Conservation (phyloP, 2,888 invertebrate species). For the Mimachlamys varia region DNA sequence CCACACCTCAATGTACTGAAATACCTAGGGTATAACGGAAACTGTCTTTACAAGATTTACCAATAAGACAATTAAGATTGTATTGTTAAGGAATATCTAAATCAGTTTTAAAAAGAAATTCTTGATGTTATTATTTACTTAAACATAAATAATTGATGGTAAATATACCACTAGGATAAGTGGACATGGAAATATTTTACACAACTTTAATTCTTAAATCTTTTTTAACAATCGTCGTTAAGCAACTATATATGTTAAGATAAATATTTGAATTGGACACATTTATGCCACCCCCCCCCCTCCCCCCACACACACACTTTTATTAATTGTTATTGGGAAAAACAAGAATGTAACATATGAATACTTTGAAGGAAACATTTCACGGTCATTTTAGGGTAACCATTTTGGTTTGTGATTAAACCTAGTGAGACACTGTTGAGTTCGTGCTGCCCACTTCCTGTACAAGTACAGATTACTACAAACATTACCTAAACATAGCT, state of each 20-base stretch:
- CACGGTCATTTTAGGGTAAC: not conserved
- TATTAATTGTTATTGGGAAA: too few species aligned
- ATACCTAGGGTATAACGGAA: not conserved
- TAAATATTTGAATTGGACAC: too few species aligned
- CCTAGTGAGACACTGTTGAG: not conserved
- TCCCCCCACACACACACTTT: too few species aligned
- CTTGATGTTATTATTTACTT: constrained; percentile 7
- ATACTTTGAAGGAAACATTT: not conserved
- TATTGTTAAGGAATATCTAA: not conserved
- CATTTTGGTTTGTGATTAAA: too few species aligned
- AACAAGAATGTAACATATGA: not conserved
- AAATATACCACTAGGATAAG: not conserved
- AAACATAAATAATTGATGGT: not conserved
- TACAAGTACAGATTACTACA: not conserved
- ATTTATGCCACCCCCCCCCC: too few species aligned
- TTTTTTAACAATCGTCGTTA: not conserved
- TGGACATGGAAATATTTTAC: not conserved
- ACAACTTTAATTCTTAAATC: not conserved
- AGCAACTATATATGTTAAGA: too few species aligned
- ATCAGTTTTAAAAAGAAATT: not conserved
- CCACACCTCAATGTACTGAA: not conserved
- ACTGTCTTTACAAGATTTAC: not conserved
- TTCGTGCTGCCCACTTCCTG: not conserved
- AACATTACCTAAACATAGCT: too few species aligned
- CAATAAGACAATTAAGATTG: not conserved